These are phyloP conservation scores for Circus cinereus DNA, from an alignment of 2,797 vertebrate genomes.

Conservation along the genomic window DNA sequence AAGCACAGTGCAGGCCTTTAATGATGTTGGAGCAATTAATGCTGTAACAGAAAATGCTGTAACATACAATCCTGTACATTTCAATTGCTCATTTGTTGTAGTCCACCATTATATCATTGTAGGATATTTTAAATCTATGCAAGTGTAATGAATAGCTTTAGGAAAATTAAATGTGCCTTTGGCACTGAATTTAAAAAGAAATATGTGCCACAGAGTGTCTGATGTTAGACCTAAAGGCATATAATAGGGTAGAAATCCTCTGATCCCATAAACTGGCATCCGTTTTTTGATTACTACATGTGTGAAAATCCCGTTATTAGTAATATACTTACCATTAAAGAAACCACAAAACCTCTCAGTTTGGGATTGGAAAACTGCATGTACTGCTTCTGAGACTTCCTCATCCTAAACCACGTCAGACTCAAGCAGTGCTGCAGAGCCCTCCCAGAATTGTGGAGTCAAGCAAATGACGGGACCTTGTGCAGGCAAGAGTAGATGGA, in stretches of 20 bases:
- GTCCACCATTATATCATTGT: neutral
- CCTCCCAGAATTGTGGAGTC: neutral
- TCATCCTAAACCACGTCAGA: fast-evolving
- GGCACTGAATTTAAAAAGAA: neutral
- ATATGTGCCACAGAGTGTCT: neutral
- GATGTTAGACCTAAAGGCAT: neutral
- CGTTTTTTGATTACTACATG: neutral
- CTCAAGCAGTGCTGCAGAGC: neutral
- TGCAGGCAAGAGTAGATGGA: neutral
- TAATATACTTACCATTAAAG: neutral
- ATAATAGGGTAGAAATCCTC: neutral
- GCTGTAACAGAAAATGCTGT: neutral
- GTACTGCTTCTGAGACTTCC: neutral
- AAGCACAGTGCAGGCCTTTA: neutral
- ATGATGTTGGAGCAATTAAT: neutral
- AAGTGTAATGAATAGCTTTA: neutral
- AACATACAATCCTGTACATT: neutral
- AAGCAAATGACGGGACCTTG: neutral
- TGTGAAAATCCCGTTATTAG: neutral
- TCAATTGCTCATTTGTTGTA: neutral
- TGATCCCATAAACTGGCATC: neutral
- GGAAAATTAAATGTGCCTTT: neutral
- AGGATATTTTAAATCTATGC: neutral
- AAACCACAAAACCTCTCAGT: neutral
- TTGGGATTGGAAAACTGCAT: neutral